Evolutionary conservation across 1,140 invertebrate species (phyloP), one percentile per base, ranked within the genome.

Genomic region (Lasioglossum albipes): DNA sequence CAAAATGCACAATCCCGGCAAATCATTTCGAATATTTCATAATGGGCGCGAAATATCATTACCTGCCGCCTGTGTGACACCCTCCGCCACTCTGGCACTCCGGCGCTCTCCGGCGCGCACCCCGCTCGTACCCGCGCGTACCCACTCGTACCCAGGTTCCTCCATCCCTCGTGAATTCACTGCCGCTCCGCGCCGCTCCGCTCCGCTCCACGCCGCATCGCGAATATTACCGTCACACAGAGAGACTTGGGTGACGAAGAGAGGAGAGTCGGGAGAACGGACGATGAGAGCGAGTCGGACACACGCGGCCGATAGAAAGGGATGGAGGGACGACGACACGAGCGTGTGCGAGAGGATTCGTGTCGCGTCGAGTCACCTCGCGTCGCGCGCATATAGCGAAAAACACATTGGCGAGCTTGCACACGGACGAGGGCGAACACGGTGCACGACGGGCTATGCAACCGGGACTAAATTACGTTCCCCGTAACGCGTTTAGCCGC

Each of bases 11-110:
- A 90, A 91, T 91, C 87, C 88, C 85, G 88, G 78, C 87, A 90
- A 93, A 93, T 93, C 87, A 93, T 93, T 93, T 91, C 87, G 90
- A 92, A 91, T 92, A 93, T 93, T 93, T 93, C 91, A 92, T 91
- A 91, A 92, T 90, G 90, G 89, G 86, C 88, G 89, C 85, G 87
- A 92, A 93, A 93, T 91, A 90, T 92, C 91, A 91, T 93, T 92
- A 93, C 84, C 87, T 83, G 74, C 82, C 79, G 85, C 72, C 81
- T 83, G 80, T 86, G 81, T 82, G 82, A 74, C 81, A 81, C 84
- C 84, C 70, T 75, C 45, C 72, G 70, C 68, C 62, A 45, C 81
- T 31, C 67, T 42, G 31, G 10, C 77, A 27, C 72, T 54, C 79
- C 83, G 22, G 57, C 45, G 45, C 9, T 65, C 22, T 68, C 59